phyloP scores from a whole-genome alignment of 2,888 invertebrate species.

The Diloba caeruleocephala region DNA sequence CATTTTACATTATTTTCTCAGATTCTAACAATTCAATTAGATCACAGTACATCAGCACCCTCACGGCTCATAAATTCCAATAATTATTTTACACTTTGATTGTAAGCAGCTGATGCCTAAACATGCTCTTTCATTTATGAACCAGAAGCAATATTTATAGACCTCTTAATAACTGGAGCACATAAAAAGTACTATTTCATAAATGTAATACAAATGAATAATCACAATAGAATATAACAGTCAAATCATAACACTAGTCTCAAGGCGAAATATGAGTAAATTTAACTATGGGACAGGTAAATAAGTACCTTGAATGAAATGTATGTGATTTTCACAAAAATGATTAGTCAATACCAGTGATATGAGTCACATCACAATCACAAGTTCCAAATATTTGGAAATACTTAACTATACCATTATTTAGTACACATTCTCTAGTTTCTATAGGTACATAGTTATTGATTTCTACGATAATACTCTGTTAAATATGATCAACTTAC shows the following conservation, averaged over 20 bases:
- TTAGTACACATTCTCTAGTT: slow-evolving; percentile 25
- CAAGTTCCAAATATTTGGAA: slow-evolving; percentile 37
- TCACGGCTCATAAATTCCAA: no score
- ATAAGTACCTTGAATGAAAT: slow-evolving; percentile 22
- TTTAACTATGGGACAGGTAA: neutral
- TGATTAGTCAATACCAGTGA: slow-evolving; percentile 55
- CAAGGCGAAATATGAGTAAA: slow-evolving; percentile 6
- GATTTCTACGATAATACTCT: slow-evolving; percentile 4
- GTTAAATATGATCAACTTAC: slow-evolving; percentile 89
- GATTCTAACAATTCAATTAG: no score
- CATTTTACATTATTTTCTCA: no score
- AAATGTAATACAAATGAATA: neutral
- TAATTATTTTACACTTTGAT: no score
- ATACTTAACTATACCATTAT: slow-evolving; percentile 36
- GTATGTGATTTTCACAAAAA: slow-evolving; percentile 17
- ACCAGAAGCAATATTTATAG: no score
- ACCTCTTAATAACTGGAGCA: no score
- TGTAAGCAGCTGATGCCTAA: no score
- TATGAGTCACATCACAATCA: slow-evolving; percentile 69
- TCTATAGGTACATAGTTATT: slow-evolving; percentile 4
- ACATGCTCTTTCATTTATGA: no score
- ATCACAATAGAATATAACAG: neutral
- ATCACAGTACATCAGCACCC: no score
- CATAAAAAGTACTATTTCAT: no score
- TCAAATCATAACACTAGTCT: neutral